Base-by-base conservation (phyloP, 2,888 invertebrate species). In the Phortica magna region DNA sequence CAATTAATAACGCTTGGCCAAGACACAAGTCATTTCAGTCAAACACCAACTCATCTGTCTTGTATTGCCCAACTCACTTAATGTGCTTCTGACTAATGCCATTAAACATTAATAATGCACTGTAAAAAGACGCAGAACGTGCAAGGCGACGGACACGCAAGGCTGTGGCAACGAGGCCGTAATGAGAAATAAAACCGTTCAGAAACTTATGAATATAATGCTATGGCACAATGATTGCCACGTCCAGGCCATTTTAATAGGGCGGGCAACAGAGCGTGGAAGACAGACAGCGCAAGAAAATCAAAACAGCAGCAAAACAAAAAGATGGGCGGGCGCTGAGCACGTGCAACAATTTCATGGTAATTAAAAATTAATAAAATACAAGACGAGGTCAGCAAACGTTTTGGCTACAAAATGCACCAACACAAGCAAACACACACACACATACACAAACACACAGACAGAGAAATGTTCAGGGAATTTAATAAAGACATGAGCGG, bases 361-460 rank as follows among this genome's bases (percentile, higher is more conserved):
- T 77, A 81, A 82, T 79, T 80, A 79, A 81, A 77, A 81, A 79
- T 82, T 79, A 77, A 80, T 82, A 79, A 79, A 78, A 75, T n/a
- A 39, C 12, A 65, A 67, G 53, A 53, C 74, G 41, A 71, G 70
- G 70, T 71, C 70, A 71, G 70, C 5, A 55, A 68, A n/a, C 70
- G 70, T 22, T 53, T 22, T 22, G 61, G 61, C n/a, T 61, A 61
- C 10, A 22, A 61, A 61, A 61, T 22, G 61, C 61, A 22, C 10
- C 17, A 22, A 22, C 7, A 61, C 61, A 61, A 61, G 22, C 0
- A n/a, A 55, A 1, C 19, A 61, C 61, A 19, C 61, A 22, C 61
- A 17, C 31, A 22, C 61, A 17, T 17, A 59, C 7, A n/a, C n/a
- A 61, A 7, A 7, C 22, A 59, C 17, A 61, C 22, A 61, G 10